phyloP scores from a whole-genome alignment of 1,140 invertebrate genomes.

The Adelges cooleyi region DNA sequence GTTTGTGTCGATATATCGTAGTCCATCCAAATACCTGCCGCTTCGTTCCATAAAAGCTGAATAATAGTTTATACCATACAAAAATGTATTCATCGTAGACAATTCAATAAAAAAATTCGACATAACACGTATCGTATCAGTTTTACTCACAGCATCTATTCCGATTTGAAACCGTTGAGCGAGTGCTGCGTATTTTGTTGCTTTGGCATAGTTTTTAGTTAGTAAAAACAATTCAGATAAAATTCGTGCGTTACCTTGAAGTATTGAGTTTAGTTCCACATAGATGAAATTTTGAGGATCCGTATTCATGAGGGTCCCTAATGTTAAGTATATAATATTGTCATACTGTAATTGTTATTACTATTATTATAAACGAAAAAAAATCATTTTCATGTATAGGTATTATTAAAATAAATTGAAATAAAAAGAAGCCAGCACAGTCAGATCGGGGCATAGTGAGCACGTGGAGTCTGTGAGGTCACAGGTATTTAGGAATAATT shows the following conservation, averaged over 20 bases:
- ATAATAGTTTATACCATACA: background rate
- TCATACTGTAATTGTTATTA: too few species aligned
- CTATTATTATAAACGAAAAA: background rate
- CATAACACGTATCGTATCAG: background rate
- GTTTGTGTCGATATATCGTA: slow-evolving; percentile 1
- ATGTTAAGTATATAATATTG: background rate
- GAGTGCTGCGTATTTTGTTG: slow-evolving; percentile 40
- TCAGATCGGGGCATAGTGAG: background rate
- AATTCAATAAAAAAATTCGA: background rate
- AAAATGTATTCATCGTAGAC: background rate
- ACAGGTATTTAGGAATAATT: background rate
- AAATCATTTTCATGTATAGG: background rate
- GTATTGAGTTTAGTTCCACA: slow-evolving; percentile 72
- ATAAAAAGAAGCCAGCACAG: background rate
- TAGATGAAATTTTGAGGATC: slow-evolving; percentile 58
- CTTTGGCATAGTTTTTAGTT: slow-evolving; percentile 42
- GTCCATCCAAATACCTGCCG: slow-evolving; percentile 50
- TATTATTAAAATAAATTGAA: background rate
- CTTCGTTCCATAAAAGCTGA: slow-evolving; percentile 55
- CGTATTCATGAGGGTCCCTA: slow-evolving; percentile 44
- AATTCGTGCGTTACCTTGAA: slow-evolving; percentile 50
- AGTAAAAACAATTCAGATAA: slow-evolving; percentile 44
- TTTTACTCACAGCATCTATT: slow-evolving; percentile 36
- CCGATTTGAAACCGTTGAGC: slow-evolving; percentile 40
- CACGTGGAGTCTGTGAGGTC: background rate